phyloP scores from a whole-genome alignment of 2,113 vertebrate species.

The Lepisosteus oculatus region DNA sequence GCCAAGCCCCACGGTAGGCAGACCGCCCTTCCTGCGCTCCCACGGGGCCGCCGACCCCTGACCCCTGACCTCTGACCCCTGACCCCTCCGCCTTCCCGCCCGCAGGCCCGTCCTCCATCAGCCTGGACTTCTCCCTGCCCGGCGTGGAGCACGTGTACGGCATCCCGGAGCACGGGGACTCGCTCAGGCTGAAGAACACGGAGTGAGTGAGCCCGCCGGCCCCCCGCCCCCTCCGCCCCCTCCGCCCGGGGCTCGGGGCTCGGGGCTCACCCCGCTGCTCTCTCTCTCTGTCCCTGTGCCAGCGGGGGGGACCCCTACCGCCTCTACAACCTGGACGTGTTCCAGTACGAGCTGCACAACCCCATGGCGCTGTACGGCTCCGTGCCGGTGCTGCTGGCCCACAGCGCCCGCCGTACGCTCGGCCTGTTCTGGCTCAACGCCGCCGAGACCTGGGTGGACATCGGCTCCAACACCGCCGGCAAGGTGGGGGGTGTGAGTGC shows the following conservation, averaged over 20 bases:
- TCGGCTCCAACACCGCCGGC: constrained; percentile 84
- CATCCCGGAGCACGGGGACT: constrained; percentile 89
- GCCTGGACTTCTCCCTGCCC: constrained; percentile 87
- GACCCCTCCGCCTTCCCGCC: neutral
- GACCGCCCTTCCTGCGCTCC: neutral
- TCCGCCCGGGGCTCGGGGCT: no score
- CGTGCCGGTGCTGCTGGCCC: constrained; percentile 83
- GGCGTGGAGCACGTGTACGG: constrained; percentile 88
- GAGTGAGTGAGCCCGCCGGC: no score
- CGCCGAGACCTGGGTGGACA: constrained; percentile 91
- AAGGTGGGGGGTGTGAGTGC: constrained; percentile 63
- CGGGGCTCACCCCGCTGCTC: no score
- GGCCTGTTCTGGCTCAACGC: constrained; percentile 94
- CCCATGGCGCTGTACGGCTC: constrained; percentile 89
- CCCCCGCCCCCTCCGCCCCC: no score
- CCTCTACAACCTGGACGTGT: constrained; percentile 90
- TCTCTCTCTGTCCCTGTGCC: constrained; percentile 25
- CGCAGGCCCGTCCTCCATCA: constrained; percentile 79
- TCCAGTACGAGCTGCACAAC: constrained; percentile 87
- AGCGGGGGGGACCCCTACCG: constrained; percentile 88
- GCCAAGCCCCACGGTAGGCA: constrained; percentile 79
- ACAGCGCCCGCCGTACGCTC: constrained; percentile 71
- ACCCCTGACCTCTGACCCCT: neutral
- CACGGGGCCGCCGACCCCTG: neutral
- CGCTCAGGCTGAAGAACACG: constrained; percentile 78